These are phyloP conservation scores for Parelbella ahira DNA, from an alignment of 2,888 invertebrate species.

Conservation along the genomic window DNA sequence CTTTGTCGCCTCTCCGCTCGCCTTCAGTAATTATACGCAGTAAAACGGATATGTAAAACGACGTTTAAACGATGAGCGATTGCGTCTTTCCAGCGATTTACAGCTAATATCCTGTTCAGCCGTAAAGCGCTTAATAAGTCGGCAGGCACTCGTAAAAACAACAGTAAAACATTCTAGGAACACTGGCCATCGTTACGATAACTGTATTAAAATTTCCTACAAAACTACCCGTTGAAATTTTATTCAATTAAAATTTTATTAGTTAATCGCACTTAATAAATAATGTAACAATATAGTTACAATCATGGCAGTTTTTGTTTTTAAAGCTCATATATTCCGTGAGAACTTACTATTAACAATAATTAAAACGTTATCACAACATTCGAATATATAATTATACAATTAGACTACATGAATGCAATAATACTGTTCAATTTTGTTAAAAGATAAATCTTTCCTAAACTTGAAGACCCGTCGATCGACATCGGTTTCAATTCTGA, in stretches of 20 bases:
- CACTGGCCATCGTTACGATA: conserved; percentile 26
- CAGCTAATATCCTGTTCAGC: conserved; percentile 64
- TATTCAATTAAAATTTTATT: conserved; percentile 1
- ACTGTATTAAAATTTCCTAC: conserved; percentile 15
- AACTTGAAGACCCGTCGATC: too few species aligned
- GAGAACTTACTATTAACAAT: too few species aligned
- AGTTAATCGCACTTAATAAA: too few species aligned
- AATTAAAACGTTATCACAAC: too few species aligned
- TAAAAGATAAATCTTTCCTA: too few species aligned
- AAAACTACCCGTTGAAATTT: conserved; percentile 4
- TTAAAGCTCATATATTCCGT: too few species aligned
- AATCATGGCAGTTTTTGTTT: too few species aligned
- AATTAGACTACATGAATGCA: too few species aligned
- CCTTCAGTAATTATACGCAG: conserved; percentile 65
- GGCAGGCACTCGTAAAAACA: conserved; percentile 46
- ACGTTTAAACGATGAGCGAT: conserved; percentile 62
- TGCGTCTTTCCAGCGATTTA: conserved; percentile 52
- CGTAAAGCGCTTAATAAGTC: conserved; percentile 56
- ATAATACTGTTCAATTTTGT: too few species aligned
- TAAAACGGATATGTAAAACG: conserved; percentile 70
- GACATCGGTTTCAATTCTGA: too few species aligned
- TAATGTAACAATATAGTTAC: too few species aligned
- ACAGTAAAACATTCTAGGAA: conserved; percentile 53
- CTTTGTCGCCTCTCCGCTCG: conserved; percentile 60
- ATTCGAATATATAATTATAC: too few species aligned